These are phyloP conservation scores for Bombylius major DNA, from an alignment of 2,888 invertebrate species.

Conservation along the genomic window DNA sequence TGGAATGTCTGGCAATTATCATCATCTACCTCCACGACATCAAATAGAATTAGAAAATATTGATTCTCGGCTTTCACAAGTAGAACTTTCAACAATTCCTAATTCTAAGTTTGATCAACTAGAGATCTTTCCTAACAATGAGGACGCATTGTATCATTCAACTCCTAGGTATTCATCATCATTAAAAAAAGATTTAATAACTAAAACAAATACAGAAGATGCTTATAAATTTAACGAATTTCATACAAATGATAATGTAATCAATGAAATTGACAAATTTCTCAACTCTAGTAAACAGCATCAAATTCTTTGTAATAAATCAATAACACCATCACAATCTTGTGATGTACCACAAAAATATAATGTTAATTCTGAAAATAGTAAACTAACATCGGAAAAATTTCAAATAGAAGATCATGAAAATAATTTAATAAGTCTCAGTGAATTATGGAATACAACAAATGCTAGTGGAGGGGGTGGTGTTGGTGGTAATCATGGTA, in stretches of 20 bases:
- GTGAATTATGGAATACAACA: slow-evolving; percentile 33
- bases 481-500: slow-evolving; percentile 18
- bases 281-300: slow-evolving; percentile 8
- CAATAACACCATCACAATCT: background rate
- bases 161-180: slow-evolving; percentile 20
- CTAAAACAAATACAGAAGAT: background rate
- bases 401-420: slow-evolving; percentile 9
- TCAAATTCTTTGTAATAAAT: background rate
- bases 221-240: background rate
- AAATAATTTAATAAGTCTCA: slow-evolving; percentile 29
- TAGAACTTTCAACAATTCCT: slow-evolving; percentile 31
- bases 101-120: slow-evolving; percentile 5
- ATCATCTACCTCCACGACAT: slow-evolving; percentile 22
- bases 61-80: slow-evolving; percentile 25
- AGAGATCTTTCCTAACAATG: background rate
- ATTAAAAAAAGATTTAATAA: slow-evolving; percentile 17
- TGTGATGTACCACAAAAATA: background rate
- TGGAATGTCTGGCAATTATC: background rate
- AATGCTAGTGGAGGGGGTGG: slow-evolving; percentile 14
- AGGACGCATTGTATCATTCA: slow-evolving; percentile 21
- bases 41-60: slow-evolving; percentile 29
- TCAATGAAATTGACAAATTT: slow-evolving; percentile 32
- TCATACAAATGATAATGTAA: slow-evolving; percentile 18
- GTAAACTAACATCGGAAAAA: slow-evolving; percentile 1
- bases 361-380: background rate